phyloP scores from a whole-genome alignment of 2,797 vertebrate genomes.

The Otolemur crassicaudatus region DNA sequence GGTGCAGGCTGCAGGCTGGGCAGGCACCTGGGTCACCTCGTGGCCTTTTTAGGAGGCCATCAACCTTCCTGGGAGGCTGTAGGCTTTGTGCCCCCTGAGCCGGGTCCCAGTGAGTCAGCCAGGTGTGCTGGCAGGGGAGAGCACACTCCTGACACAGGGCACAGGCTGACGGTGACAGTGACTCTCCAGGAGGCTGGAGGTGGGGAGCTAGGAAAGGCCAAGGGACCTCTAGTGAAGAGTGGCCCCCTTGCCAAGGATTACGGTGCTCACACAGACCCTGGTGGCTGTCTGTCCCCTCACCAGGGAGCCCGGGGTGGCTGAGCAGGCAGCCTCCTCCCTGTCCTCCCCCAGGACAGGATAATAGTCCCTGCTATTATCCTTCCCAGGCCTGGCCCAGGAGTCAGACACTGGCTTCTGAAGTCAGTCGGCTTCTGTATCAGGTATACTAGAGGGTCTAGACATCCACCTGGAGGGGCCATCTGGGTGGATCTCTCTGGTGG shows the following conservation, averaged over 20 bases:
- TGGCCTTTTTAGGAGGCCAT: rapidly evolving
- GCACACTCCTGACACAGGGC: rapidly evolving
- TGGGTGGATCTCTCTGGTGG: neutral
- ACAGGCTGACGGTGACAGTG: neutral
- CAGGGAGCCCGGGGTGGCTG: neutral
- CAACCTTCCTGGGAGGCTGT: neutral
- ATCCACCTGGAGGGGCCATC: too few species aligned
- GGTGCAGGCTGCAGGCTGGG: neutral
- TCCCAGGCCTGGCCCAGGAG: neutral
- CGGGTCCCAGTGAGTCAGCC: neutral
- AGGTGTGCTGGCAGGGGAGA: neutral
- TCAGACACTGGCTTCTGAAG: too few species aligned
- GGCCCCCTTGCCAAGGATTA: neutral
- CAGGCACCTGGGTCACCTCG: rapidly evolving
- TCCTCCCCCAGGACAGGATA: neutral
- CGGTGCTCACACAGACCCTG: neutral
- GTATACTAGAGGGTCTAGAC: too few species aligned
- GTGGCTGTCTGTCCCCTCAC: neutral
- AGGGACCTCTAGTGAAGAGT: neutral
- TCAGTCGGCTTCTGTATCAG: neutral
- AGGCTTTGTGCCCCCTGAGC: neutral
- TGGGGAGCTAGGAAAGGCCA: neutral
- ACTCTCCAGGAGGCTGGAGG: neutral
- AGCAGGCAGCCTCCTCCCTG: neutral
- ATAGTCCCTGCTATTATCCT: rapidly evolving